Evolutionary conservation across 2,113 vertebrate species (phyloP).

Genomic region (Casuarius casuarius): DNA sequence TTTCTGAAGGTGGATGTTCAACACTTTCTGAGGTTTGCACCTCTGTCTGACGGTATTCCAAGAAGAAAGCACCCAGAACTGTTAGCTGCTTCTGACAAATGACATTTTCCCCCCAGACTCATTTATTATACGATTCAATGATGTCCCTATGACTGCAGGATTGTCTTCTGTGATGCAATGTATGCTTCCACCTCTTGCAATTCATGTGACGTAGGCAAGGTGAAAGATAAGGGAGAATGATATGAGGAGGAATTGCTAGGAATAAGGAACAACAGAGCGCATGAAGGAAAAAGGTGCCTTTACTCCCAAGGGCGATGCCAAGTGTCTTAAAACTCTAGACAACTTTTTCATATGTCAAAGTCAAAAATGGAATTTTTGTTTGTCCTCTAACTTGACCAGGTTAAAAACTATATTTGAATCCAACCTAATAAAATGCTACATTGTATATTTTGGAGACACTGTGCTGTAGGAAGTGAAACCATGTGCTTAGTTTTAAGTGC

Average conservation of each 20-base stretch:
- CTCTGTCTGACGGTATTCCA: background rate
- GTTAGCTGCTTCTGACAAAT: background rate
- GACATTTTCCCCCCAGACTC: background rate
- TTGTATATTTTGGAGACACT: background rate
- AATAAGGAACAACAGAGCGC: background rate
- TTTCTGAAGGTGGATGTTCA: background rate
- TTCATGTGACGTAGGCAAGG: background rate
- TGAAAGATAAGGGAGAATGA: background rate
- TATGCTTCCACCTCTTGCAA: background rate
- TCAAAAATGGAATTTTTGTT: background rate
- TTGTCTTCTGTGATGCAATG: constrained; percentile 1
- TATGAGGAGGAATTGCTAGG: background rate
- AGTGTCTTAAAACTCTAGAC: background rate
- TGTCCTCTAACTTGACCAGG: background rate
- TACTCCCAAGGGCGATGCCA: background rate
- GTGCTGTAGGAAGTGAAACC: background rate
- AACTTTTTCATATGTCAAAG: background rate
- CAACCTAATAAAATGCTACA: background rate
- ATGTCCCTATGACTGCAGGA: background rate
- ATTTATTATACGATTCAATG: background rate
- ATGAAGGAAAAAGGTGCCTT: background rate
- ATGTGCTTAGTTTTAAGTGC: background rate
- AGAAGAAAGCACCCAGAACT: background rate
- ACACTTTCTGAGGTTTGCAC: background rate
- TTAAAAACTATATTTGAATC: background rate